These are phyloP conservation scores for Mirounga angustirostris DNA, from an alignment of 2,113 vertebrate genomes.

Conservation along the genomic window DNA sequence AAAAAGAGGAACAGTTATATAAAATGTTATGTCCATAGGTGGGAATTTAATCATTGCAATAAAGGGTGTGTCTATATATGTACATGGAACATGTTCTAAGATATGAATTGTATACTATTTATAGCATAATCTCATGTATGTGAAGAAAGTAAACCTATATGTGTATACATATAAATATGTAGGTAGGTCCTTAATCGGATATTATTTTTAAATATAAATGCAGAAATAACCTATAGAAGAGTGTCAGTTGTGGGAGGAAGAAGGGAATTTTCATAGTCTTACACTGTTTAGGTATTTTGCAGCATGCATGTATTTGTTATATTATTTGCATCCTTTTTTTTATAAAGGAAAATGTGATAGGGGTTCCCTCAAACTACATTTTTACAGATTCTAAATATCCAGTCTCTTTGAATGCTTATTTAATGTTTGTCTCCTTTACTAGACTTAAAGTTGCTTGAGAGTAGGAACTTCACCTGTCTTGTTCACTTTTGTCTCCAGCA, in stretches of 20 bases:
- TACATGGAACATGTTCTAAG: background rate
- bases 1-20: background rate
- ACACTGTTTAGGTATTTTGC: background rate
- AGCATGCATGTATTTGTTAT: background rate
- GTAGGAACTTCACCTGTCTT: slow-evolving; percentile 32
- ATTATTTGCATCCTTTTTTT: background rate
- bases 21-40: background rate
- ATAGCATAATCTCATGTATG: background rate
- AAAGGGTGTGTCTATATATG: background rate
- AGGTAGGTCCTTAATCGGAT: background rate
- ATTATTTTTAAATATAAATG: slow-evolving; percentile 45
- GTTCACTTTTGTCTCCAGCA: slow-evolving; percentile 51
- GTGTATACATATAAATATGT: background rate
- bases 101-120: slow-evolving; percentile 10
- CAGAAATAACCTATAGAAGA: background rate
- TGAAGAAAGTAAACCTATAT: background rate
- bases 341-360: background rate
- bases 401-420: background rate
- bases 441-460: slow-evolving; percentile 68
- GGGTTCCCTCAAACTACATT: background rate
- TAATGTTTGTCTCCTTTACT: background rate
- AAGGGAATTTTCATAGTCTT: background rate
- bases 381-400: slow-evolving; percentile 37
- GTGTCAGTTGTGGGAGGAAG: background rate
- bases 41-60: slow-evolving; percentile 36